phyloP scores from a whole-genome alignment of 1,140 invertebrate species.

The Leptoteleia sp. region DNA sequence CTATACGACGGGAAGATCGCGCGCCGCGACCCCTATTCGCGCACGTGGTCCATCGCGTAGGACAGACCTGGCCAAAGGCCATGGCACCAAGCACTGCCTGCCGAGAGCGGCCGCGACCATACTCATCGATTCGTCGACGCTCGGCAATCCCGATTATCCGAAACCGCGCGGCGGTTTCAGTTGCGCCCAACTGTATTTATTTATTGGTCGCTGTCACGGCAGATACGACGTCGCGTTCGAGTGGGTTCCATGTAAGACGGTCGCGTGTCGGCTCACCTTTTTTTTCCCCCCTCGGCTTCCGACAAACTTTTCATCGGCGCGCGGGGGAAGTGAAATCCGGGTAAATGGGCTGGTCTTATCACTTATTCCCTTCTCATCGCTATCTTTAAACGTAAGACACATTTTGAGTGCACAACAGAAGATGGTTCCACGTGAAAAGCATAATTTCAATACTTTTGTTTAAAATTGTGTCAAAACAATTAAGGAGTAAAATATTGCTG shows the following conservation, averaged over 20 bases:
- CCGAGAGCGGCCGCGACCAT: conserved; percentile 50
- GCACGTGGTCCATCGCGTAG: conserved; percentile 61
- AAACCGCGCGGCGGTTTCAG: conserved; percentile 4
- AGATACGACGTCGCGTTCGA: neutral
- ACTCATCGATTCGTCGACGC: conserved; percentile 39
- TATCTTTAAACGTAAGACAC: too few relatives aligned
- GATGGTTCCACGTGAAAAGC: too few relatives aligned
- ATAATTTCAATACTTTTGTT: too few relatives aligned
- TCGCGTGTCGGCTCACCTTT: conserved; percentile 13
- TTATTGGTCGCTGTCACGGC: conserved; percentile 43
- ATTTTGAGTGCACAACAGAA: too few relatives aligned
- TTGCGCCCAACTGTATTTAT: too few relatives aligned
- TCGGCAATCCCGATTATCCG: conserved; percentile 12
- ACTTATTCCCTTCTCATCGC: too few relatives aligned
- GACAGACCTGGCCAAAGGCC: conserved; percentile 74
- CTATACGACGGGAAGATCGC: conserved; percentile 59
- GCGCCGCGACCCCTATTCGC: conserved; percentile 52
- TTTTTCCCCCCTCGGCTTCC: too few relatives aligned
- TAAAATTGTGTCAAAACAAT: too few relatives aligned
- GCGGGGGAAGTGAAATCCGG: too few relatives aligned
- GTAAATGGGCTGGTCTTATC: too few relatives aligned
- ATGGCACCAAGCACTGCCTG: conserved; percentile 73
- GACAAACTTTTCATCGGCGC: conserved; percentile 2
- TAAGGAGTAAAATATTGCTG: too few relatives aligned
- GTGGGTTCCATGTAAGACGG: neutral